Percentiles rank a stretch among this genome's conserved stretches.
These are phyloP conservation scores for Alfaro cultratus DNA, from an alignment of 2,797 vertebrate species.

Conservation along the genomic window DNA sequence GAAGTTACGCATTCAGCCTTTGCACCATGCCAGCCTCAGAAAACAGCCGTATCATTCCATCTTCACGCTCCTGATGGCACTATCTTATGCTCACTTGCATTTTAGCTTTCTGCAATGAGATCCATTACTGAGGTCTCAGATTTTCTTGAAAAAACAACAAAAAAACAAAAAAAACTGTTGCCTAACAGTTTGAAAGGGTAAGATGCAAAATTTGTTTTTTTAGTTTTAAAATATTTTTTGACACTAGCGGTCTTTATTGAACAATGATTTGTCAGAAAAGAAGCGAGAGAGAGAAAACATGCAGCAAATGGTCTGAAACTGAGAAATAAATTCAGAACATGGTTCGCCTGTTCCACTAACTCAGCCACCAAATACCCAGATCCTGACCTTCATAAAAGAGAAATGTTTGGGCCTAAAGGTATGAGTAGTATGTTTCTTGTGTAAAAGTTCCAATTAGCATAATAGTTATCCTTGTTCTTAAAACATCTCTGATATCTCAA, in stretches of 20 bases:
- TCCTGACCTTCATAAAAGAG: not conserved
- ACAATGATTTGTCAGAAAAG: too few relatives aligned
- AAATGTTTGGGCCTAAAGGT: not conserved
- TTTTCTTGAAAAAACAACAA: not conserved
- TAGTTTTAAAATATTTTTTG: too few relatives aligned
- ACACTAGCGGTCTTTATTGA: too few relatives aligned
- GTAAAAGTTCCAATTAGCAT: not conserved
- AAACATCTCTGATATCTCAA: not conserved
- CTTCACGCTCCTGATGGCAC: constrained; percentile 7
- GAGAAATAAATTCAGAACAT: not conserved
- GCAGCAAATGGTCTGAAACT: not conserved
- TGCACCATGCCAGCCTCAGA: constrained; percentile 11
- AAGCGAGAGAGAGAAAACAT: not conserved
- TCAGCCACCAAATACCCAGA: not conserved
- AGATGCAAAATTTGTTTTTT: not conserved
- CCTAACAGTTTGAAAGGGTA: not conserved
- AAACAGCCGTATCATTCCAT: constrained; percentile 4
- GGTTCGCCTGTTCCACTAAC: not conserved
- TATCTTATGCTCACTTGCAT: constrained; percentile 2
- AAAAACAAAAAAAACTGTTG: too few relatives aligned
- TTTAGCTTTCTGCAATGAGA: not conserved
- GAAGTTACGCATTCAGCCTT: not conserved
- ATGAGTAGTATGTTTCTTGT: not conserved
- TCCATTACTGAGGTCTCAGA: constrained; percentile 1
- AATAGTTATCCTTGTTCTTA: not conserved